A percentile compares a stretch with the other conserved stretches of the same genome.
phyloP scores from a whole-genome alignment of 2,797 vertebrate species.

The Coracias cyanogaster region DNA sequence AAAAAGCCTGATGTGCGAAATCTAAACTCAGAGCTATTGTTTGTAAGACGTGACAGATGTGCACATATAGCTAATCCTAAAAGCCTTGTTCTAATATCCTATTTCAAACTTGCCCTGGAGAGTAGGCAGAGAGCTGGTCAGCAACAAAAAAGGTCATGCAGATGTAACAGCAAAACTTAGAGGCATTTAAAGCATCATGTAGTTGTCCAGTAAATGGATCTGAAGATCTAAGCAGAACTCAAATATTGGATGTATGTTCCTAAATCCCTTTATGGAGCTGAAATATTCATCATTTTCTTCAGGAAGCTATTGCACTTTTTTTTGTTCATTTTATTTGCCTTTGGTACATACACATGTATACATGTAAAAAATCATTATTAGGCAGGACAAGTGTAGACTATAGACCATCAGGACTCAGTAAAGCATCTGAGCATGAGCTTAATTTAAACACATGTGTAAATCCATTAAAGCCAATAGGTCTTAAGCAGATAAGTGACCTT shows the following conservation, averaged over 20 bases:
- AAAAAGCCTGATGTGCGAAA: background rate
- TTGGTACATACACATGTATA: background rate
- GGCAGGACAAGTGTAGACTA: background rate
- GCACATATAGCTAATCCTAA: background rate
- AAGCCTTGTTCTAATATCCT: background rate
- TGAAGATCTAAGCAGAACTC: background rate
- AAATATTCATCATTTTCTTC: background rate
- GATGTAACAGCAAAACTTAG: background rate
- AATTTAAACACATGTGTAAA: background rate
- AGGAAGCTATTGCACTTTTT: background rate
- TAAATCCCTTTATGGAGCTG: background rate
- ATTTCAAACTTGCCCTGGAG: background rate
- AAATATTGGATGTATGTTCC: background rate
- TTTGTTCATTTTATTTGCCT: background rate
- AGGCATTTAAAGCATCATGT: background rate
- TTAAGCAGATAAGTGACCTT: background rate
- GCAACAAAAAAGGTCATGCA: background rate
- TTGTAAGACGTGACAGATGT: conserved; percentile 1
- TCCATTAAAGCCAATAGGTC: background rate
- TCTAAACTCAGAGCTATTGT: background rate
- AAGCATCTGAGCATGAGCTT: background rate
- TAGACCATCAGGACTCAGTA: background rate
- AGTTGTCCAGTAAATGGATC: background rate
- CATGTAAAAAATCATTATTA: background rate
- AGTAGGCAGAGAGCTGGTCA: background rate